Evolutionary conservation across 2,888 invertebrate species (phyloP), one percentile per base, ranked within the genome.

Genomic region (Herminia tarsipennalis): DNA sequence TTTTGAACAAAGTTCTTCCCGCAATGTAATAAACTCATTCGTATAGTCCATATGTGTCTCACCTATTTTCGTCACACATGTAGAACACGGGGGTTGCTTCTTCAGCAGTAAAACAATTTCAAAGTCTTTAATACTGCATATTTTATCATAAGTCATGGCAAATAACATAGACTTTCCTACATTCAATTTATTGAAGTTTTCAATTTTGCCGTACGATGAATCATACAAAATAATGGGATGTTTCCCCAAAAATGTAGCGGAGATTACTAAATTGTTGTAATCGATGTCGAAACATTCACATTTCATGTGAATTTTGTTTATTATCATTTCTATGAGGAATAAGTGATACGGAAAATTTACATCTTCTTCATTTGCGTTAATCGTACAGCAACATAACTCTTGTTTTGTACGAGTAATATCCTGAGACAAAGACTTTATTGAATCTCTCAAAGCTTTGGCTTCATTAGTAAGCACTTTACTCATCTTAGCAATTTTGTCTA

Each of bases 221-320:
- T 90, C 88, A 47, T 88, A 90, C 33, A 91, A 62, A 25, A 82
- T 63, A 39, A 91, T 81, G 0, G 89, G 90, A 40, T 66, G 75
- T 61, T 90, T 91, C 2, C 87, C 88, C 30, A 91, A 70, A 66
- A 90, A 91, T 17, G 72, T 65, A 16, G 88, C 88, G 8, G 83
- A 71, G 50, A 91, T 88, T 2, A 89, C 82, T 37, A 91, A 75
- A 66, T 89, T 89, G 47, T 87, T 87, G 43, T 72, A 81, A 62
- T 87, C 86, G 25, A 89, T 67, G 48, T 89, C 86, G 51, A 90
- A 90, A 66, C 90, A 90, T 57, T 91, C 90, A 57, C 90, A 91
- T 51, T 90, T 91, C 90, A 90, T 90, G 49, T 87, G 81, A 44
- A 91, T 90, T 75, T 86, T 90, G 63, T 90, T 91, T 22, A 91